A percentile compares a stretch with the other conserved stretches of the same genome.
phyloP scores from a whole-genome alignment of 2,113 vertebrate species.

The Dicentrarchus labrax region DNA sequence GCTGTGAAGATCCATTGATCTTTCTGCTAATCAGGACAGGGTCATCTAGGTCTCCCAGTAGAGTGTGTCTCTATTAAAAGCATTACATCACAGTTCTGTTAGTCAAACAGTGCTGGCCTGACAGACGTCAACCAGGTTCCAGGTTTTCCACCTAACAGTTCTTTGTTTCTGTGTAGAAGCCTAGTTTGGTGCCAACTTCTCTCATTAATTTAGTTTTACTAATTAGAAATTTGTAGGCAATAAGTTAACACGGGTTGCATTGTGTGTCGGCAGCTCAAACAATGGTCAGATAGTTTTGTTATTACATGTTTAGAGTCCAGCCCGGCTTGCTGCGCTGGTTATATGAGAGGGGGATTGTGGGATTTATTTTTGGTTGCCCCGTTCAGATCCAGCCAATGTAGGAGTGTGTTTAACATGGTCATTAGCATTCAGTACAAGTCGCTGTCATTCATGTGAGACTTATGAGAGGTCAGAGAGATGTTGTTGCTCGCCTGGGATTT shows the following conservation, averaged over 20 bases:
- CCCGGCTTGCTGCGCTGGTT: neutral
- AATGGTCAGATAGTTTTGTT: constrained; percentile 81
- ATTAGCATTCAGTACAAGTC: constrained; percentile 53
- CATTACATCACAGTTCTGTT: constrained; percentile 23
- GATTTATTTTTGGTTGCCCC: constrained; percentile 54
- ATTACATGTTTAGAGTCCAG: neutral
- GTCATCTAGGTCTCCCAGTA: constrained; percentile 28
- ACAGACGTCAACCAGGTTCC: constrained; percentile 30
- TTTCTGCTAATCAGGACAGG: constrained; percentile 11
- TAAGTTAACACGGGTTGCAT: constrained; percentile 77
- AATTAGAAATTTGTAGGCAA: constrained; percentile 85
- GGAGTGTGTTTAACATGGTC: constrained; percentile 21
- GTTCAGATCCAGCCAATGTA: constrained; percentile 14
- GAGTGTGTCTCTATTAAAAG: constrained; percentile 43
- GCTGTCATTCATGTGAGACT: constrained; percentile 49
- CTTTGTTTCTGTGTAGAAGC: constrained; percentile 82
- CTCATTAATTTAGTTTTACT: constrained; percentile 52
- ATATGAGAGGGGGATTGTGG: constrained; percentile 31
- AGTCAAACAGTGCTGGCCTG: constrained; percentile 46
- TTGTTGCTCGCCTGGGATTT: constrained; percentile 25
- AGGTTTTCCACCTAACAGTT: constrained; percentile 56
- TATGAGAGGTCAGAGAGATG: constrained; percentile 43
- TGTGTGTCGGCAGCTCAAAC: constrained; percentile 87
- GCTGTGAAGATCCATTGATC: constrained; percentile 34
- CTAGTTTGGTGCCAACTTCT: constrained; percentile 87